These are phyloP conservation scores for Papilio xuthus DNA, from an alignment of 1,140 invertebrate species.

Conservation along the genomic window DNA sequence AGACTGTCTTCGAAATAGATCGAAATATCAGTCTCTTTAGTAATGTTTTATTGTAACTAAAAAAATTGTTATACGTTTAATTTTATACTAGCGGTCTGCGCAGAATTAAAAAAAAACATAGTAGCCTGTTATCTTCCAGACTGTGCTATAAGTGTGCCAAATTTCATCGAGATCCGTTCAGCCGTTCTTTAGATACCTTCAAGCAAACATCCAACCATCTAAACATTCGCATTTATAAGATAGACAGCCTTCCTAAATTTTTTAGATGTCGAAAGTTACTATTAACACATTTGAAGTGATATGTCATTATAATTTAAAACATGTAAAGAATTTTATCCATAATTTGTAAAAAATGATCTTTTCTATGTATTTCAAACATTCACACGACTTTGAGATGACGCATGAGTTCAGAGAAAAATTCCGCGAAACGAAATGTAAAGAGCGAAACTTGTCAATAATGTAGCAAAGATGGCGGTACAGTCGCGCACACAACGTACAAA, in stretches of 20 bases:
- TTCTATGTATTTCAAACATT: constrained; percentile 4
- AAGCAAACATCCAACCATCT: too few species aligned
- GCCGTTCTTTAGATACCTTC: too few species aligned
- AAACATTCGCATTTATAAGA: too few species aligned
- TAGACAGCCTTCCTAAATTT: too few species aligned
- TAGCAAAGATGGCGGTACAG: constrained; percentile 34
- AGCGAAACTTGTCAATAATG: constrained; percentile 28
- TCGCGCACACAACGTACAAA: not conserved
- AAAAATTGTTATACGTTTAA: not conserved
- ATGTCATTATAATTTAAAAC: not conserved
- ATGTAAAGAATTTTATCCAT: not conserved
- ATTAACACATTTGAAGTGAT: not conserved
- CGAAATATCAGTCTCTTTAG: not conserved
- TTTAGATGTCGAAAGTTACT: not conserved
- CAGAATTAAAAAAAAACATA: too few species aligned
- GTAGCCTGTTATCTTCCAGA: too few species aligned
- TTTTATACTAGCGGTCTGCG: too few species aligned
- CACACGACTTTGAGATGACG: not conserved
- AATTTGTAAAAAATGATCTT: not conserved
- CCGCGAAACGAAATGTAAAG: constrained; percentile 24
- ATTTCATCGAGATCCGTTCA: too few species aligned
- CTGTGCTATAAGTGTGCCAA: too few species aligned
- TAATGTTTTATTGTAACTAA: not conserved
- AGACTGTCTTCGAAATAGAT: not conserved
- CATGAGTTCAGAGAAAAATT: not conserved